Conservation (phyloP, 1,140 invertebrate species). For the Drosophila ananassae region DNA sequence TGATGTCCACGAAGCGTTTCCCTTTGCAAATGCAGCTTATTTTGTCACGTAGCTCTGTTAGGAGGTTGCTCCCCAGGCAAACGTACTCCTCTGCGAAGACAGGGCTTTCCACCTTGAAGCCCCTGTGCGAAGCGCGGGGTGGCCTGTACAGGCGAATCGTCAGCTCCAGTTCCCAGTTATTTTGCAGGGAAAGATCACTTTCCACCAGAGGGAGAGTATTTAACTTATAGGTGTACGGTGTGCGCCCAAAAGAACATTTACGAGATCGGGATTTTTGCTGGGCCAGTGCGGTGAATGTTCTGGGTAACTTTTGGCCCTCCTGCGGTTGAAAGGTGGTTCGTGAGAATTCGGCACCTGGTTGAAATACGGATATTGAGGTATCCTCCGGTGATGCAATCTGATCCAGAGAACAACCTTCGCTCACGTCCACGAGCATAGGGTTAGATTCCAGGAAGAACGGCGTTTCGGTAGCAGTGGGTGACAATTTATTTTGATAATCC, state of each 20-base stretch:
- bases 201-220: background rate
- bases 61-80: slow-evolving; percentile 87
- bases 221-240: slow-evolving; percentile 48
- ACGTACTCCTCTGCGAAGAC: slow-evolving; percentile 86
- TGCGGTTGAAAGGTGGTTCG: slow-evolving; percentile 21
- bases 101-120: slow-evolving; percentile 76
- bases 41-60: slow-evolving; percentile 88
- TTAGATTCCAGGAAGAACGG: slow-evolving; percentile 41
- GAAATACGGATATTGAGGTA: slow-evolving; percentile 27
- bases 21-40: slow-evolving; percentile 89
- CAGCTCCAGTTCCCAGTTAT: slow-evolving; percentile 74
- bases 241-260: slow-evolving; percentile 43
- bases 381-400: slow-evolving; percentile 49
- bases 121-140: slow-evolving; percentile 60
- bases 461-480: background rate
- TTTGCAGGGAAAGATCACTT: background rate
- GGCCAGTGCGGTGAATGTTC: slow-evolving; percentile 31
- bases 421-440: slow-evolving; percentile 25
- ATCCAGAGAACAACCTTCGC: slow-evolving; percentile 48
- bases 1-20: slow-evolving; percentile 87
- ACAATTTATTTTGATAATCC: slow-evolving; percentile 34
- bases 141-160: slow-evolving; percentile 84
- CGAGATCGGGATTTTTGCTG: slow-evolving; percentile 42
- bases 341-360: slow-evolving; percentile 40
- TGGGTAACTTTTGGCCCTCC: slow-evolving; percentile 34